Evolutionary conservation across 2,113 vertebrate genomes (phyloP), one percentile per base, ranked within the genome.

Genomic region (Vombatus ursinus): DNA sequence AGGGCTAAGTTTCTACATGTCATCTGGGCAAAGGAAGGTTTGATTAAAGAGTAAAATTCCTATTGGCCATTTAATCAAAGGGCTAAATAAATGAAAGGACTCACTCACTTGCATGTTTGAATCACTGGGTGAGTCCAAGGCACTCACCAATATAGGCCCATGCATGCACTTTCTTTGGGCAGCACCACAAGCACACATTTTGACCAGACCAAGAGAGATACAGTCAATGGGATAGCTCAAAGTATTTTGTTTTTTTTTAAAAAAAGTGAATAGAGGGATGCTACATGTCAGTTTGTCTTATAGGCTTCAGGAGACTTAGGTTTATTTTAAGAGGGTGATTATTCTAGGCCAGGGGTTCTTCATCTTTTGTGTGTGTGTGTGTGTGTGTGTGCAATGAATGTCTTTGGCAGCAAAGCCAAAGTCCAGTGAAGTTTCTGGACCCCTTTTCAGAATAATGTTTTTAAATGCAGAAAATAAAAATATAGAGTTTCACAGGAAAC

Each of bases 31-130:
- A 10, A 93, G 93, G 26, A 96, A 90, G 52, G 14, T 50, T 8
- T 37, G 92, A 48, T 93, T 94, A 91, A 31, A 93, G 68, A 93
- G 49, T 68, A 49, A 92, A 93, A 93, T 91, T 52, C 50, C 26
- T 93, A 44, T 7, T 53, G 89, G 92, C 84, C 94, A 90, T 93
- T 51, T 31, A 23, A 95, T 47, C 52, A 2, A 37, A 84, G 53
- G 61, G 26, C 61, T 24, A 26, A 84, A 84, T 84, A 44, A 68
- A 61, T 61, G 57, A 31, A 44, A 84, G 19, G 19, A 22, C 68
- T 84, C 37, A 44, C 68, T n/a, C 68, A 44, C 19, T 84, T 0
- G 19, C 19, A 84, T 8, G 16, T 84, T 23, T 8, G 31, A 84
- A 84, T 84, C n/a, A 84, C 19, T 84, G 37, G 19, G 2, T 84